phyloP scores from a whole-genome alignment of 1,140 invertebrate genomes.

The Drosophila lacteicornis region DNA sequence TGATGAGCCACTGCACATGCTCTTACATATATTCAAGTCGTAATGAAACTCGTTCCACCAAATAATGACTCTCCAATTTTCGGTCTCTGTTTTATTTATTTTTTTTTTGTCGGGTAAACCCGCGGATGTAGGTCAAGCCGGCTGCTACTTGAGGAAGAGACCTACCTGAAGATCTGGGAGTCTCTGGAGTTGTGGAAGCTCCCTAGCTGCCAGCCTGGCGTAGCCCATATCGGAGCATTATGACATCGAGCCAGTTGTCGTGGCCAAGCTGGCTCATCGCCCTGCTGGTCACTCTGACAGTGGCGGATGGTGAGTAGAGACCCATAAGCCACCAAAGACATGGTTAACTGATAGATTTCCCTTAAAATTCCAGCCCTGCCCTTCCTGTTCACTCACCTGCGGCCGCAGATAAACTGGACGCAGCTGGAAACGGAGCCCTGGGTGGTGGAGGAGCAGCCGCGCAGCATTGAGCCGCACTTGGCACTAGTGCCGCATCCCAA shows the following conservation, averaged over 20 bases:
- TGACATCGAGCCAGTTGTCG: slow-evolving; percentile 45
- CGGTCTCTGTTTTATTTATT: slow-evolving; percentile 34
- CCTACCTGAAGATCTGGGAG: slow-evolving; percentile 1
- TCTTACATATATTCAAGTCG: neutral
- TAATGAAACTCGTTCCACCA: slow-evolving; percentile 66
- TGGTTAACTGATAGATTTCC: neutral
- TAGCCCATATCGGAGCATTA: slow-evolving; percentile 21
- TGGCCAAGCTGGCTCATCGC: slow-evolving; percentile 67
- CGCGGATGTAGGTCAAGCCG: slow-evolving; percentile 72
- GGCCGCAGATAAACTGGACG: slow-evolving; percentile 86
- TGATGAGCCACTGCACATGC: slow-evolving; percentile 22
- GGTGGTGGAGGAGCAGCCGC: slow-evolving; percentile 85
- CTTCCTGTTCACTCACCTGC: slow-evolving; percentile 66
- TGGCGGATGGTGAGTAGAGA: slow-evolving; percentile 56
- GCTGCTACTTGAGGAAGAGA: slow-evolving; percentile 17
- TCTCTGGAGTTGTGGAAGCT: slow-evolving; percentile 32
- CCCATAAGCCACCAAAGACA: too few species aligned
- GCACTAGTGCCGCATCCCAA: slow-evolving; percentile 83
- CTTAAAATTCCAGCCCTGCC: slow-evolving; percentile 54
- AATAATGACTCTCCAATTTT: slow-evolving; percentile 63
- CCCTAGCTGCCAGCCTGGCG: slow-evolving; percentile 14
- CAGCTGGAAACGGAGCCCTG: slow-evolving; percentile 86
- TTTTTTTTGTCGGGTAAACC: slow-evolving; percentile 31
- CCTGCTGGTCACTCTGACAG: slow-evolving; percentile 27
- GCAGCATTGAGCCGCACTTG: slow-evolving; percentile 86